These are phyloP conservation scores for Centropus unirufus DNA, from an alignment of 2,113 vertebrate genomes.

Conservation along the genomic window DNA sequence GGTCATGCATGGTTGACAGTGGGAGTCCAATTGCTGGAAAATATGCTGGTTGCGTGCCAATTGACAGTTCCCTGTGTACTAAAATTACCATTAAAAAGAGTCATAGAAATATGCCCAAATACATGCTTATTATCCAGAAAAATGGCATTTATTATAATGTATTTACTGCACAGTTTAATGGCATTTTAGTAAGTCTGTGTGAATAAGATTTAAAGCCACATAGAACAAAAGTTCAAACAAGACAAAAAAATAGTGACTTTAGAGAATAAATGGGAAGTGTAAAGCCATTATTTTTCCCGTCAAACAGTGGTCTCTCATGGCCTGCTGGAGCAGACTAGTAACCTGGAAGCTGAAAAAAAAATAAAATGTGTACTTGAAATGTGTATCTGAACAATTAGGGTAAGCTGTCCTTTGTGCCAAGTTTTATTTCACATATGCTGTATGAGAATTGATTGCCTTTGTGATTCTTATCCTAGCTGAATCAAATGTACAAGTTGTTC, in stretches of 20 bases:
- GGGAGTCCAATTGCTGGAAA: not conserved
- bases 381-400: slow-evolving; percentile 14
- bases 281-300: not conserved
- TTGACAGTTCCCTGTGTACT: not conserved
- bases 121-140: not conserved
- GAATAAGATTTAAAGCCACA: not conserved
- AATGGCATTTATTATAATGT: not conserved
- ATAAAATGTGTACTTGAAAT: not conserved
- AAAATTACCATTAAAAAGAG: not conserved
- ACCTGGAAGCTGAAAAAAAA: slow-evolving; percentile 34
- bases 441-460: slow-evolving; percentile 42
- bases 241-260: not conserved
- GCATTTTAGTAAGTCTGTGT: not conserved
- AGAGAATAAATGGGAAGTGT: not conserved
- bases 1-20: not conserved
- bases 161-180: not conserved
- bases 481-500: slow-evolving; percentile 63
- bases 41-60: not conserved
- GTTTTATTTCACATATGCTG: slow-evolving; percentile 17
- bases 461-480: slow-evolving; percentile 56
- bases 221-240: not conserved
- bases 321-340: not conserved
- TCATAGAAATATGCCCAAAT: not conserved
- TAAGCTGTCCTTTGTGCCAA: not conserved
- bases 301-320: not conserved